Evolutionary conservation across 2,113 vertebrate genomes (phyloP), one percentile per base, ranked within the genome.

Genomic region (Baryphthengus martii): DNA sequence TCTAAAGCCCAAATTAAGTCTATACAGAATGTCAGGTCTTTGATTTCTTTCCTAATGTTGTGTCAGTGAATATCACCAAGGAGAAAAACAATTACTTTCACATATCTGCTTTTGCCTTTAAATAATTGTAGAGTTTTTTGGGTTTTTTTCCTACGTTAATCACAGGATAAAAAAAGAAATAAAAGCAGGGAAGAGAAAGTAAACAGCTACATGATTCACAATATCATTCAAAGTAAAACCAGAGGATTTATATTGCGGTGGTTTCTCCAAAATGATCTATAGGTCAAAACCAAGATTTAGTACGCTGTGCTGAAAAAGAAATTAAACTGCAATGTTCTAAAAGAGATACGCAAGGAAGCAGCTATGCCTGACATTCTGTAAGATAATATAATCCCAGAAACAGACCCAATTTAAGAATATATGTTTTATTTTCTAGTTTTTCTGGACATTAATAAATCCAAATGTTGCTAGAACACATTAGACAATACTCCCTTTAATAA

Each of bases 161-260:
- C 24, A 42, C 1, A n/a, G 7, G 8, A 59, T 23, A 25, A 62
- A 87, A 62, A 87, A 71, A 33, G 0, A 18, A 28, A n/a, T 13
- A 5, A 52, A 28, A 3, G 0, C 0, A 7, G 3, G 13, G 11
- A 15, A 8, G 11, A 55, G 66, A 58, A 59, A 14, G 1, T 19
- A 17, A 13, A 67, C 1, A 7, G 6, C 9, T 75, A 45, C 3
- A 24, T 45, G 15, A 33, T 65, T 75, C 53, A 50, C 4, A 2
- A 35, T 42, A 49, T 14, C 2, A 2, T 63, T 74, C 15, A 9
- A 42, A 37, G 7, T 68, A 33, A 55, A 71, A 85, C 10, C 2
- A 29, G 26, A 78, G 52, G 6, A 55, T n/a, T n/a, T 87, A 42
- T 3, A 17, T 5, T 56, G 23, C 3, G 33, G 9, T 13, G 4